phyloP scores from a whole-genome alignment of 1,140 invertebrate genomes.

The Muscidifurax raptorellus region DNA sequence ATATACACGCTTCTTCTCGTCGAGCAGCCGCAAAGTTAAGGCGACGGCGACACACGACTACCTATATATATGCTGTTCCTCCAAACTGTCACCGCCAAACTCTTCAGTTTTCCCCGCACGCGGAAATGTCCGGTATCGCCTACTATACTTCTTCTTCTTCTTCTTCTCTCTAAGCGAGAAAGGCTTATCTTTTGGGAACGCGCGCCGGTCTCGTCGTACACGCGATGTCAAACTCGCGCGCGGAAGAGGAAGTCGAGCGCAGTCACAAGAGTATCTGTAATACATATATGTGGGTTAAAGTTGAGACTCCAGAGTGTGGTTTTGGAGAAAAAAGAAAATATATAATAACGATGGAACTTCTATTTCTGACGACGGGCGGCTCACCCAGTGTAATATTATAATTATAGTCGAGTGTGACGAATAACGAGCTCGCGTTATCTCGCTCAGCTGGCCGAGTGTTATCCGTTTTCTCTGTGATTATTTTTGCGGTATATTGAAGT shows the following conservation, averaged over 20 bases:
- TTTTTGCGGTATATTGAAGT: no score
- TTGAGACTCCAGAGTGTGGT: no score
- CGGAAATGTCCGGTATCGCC: not conserved
- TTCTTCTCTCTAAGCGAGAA: not conserved
- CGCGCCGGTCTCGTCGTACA: no score
- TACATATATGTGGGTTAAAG: not conserved
- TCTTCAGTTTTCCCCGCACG: not conserved
- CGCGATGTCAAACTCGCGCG: not conserved
- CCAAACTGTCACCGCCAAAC: not conserved
- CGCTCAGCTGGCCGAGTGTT: no score
- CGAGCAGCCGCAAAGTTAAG: not conserved
- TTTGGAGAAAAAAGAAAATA: not conserved
- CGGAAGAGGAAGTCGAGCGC: not conserved
- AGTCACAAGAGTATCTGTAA: not conserved
- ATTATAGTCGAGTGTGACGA: no score
- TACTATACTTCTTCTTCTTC: not conserved
- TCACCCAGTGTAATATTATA: not conserved
- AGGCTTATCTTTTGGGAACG: not conserved
- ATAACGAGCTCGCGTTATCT: no score
- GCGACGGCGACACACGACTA: no score
- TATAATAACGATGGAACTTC: no score
- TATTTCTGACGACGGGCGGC: no score
- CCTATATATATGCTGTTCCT: not conserved
- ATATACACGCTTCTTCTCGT: not conserved
- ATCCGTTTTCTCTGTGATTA: no score